These are phyloP conservation scores for Agrenia bidenticulata DNA, from an alignment of 2,888 invertebrate species.

Conservation along the genomic window DNA sequence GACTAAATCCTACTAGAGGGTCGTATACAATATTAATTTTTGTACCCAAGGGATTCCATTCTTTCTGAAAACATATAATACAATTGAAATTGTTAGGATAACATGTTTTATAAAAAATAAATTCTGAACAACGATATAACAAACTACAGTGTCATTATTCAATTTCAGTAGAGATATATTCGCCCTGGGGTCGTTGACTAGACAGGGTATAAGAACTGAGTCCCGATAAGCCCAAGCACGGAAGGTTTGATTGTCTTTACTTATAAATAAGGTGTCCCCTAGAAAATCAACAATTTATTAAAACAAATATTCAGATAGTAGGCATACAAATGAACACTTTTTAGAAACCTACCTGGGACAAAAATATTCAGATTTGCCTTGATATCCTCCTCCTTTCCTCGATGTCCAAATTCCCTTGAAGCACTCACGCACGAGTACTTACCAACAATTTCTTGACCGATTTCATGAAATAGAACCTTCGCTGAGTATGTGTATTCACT, in stretches of 20 bases:
- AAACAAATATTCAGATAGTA: background rate
- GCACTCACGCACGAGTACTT: constrained; percentile 41
- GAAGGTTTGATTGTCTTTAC: constrained; percentile 31
- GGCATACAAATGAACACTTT: no score
- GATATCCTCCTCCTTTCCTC: constrained; percentile 36
- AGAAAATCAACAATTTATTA: background rate
- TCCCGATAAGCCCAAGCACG: constrained; percentile 40
- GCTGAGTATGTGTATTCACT: constrained; percentile 35
- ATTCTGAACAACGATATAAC: no score
- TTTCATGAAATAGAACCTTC: constrained; percentile 26
- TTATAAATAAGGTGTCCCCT: constrained; percentile 34
- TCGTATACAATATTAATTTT: constrained; percentile 1
- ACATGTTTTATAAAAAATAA: constrained; percentile 4
- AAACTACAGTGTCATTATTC: constrained; percentile 32
- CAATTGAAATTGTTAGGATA: no score
- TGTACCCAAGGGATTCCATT: background rate
- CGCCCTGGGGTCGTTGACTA: constrained; percentile 29
- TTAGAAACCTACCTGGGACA: constrained; percentile 41
- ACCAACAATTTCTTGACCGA: constrained; percentile 29
- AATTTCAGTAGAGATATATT: constrained; percentile 36
- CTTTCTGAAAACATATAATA: background rate
- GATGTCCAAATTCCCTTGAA: constrained; percentile 39
- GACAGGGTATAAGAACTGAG: constrained; percentile 35
- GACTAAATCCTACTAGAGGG: constrained; percentile 25
- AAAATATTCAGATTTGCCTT: constrained; percentile 34